These are phyloP conservation scores for Microtus montanus DNA, from an alignment of 2,113 vertebrate genomes.

Conservation along the genomic window DNA sequence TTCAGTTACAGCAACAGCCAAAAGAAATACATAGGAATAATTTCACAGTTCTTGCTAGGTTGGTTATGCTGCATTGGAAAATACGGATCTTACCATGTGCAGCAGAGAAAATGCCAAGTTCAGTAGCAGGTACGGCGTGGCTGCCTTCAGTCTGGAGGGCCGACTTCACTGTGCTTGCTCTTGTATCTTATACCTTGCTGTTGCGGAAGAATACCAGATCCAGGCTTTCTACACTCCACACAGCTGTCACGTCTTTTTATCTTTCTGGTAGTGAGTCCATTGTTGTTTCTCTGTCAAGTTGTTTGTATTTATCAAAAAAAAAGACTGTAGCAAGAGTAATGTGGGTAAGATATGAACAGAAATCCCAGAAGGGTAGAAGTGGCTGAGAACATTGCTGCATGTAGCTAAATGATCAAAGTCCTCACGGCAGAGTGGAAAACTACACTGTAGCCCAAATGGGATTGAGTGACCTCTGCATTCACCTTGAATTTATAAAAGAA, in stretches of 20 bases:
- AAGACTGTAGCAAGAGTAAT: neutral
- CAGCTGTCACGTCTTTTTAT: neutral
- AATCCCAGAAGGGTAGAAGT: neutral
- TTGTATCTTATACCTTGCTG: neutral
- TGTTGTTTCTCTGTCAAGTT: slow-evolving; percentile 9
- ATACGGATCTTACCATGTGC: neutral
- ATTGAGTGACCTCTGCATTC: neutral
- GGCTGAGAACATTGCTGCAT: neutral
- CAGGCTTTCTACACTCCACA: neutral
- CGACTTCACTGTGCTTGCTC: neutral
- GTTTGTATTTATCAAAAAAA: neutral
- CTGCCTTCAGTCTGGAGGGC: neutral
- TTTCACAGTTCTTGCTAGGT: neutral
- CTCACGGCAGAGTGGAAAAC: neutral
- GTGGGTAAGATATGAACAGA: neutral
- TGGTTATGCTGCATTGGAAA: neutral
- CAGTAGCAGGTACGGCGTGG: neutral
- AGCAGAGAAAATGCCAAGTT: neutral
- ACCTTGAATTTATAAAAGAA: neutral
- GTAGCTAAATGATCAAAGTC: neutral
- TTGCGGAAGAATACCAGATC: neutral
- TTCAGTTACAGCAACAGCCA: neutral
- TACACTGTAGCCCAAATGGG: neutral
- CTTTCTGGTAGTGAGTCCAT: neutral
- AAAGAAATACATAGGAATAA: neutral